phyloP scores from a whole-genome alignment of 2,113 vertebrate genomes.

The Dasyornis broadbenti region DNA sequence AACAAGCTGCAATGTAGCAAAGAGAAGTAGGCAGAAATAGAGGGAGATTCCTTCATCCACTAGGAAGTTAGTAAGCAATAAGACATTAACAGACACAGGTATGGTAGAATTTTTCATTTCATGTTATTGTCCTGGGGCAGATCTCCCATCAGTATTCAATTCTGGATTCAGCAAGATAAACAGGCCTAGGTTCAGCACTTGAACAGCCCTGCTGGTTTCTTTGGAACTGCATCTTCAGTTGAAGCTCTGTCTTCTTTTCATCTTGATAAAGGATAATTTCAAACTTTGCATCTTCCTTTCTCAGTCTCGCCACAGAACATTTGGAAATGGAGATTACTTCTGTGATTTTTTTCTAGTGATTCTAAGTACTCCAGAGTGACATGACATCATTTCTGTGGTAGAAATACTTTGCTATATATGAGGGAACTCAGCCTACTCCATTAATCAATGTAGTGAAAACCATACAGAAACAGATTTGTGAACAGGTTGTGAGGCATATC shows the following conservation, averaged over 20 bases:
- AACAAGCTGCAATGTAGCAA: neutral
- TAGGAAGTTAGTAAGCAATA: neutral
- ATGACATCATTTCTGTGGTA: neutral
- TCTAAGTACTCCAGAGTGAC: neutral
- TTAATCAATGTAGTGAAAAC: slow-evolving; percentile 26
- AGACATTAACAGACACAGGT: neutral
- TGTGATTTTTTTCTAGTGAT: neutral
- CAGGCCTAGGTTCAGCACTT: neutral
- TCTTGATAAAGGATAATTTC: neutral
- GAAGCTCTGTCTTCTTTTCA: neutral
- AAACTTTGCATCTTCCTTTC: neutral
- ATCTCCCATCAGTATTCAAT: neutral
- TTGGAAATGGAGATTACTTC: neutral
- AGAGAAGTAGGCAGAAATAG: neutral
- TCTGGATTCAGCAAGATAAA: neutral
- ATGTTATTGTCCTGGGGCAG: neutral
- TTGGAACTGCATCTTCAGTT: neutral
- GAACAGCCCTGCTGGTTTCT: neutral
- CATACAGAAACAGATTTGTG: slow-evolving; percentile 45
- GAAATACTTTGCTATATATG: neutral
- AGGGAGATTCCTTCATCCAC: accelerated
- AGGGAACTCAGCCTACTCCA: neutral
- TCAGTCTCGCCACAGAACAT: neutral
- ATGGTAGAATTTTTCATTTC: neutral
- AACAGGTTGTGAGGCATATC: slow-evolving; percentile 52